Percentiles rank a stretch among this genome's conserved stretches.
These are phyloP conservation scores for Drepana arcuata DNA, from an alignment of 1,140 invertebrate genomes.

Conservation along the genomic window DNA sequence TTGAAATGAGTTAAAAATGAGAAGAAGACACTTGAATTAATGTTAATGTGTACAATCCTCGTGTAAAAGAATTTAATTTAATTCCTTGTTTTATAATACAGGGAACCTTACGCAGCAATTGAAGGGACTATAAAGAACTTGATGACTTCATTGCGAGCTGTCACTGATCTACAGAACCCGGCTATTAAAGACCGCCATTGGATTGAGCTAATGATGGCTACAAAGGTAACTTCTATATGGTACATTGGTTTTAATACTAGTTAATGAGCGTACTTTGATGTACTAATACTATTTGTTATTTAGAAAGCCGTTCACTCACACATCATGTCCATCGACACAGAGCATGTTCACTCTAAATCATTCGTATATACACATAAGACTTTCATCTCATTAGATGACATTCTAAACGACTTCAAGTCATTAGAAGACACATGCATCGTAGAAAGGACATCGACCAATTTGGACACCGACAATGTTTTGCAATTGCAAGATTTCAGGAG, in stretches of 20 bases:
- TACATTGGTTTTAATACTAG: too few relatives aligned
- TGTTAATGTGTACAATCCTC: too few relatives aligned
- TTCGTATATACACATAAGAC: slow-evolving; percentile 13
- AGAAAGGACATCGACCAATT: slow-evolving; percentile 8
- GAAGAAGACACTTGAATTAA: too few relatives aligned
- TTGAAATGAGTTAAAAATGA: too few relatives aligned
- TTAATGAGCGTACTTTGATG: too few relatives aligned
- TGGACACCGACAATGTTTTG: slow-evolving; percentile 7
- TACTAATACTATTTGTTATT: slow-evolving; percentile 22
- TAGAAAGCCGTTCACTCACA: slow-evolving; percentile 38
- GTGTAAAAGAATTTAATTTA: slow-evolving; percentile 1
- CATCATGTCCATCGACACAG: slow-evolving; percentile 28
- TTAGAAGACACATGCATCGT: slow-evolving; percentile 25
- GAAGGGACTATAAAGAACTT: slow-evolving; percentile 88
- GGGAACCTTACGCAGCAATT: slow-evolving; percentile 74
- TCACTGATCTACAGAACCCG: slow-evolving; percentile 94
- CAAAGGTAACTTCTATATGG: slow-evolving; percentile 76
- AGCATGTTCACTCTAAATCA: slow-evolving; percentile 11
- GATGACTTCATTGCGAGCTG: slow-evolving; percentile 88
- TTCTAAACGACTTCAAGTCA: slow-evolving; percentile 42
- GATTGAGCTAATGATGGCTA: slow-evolving; percentile 93
- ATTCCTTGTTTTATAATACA: slow-evolving; percentile 19
- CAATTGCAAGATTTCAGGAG: slow-evolving; percentile 45
- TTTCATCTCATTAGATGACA: slow-evolving; percentile 32
- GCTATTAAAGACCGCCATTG: slow-evolving; percentile 94